These are phyloP conservation scores for Sarcophilus harrisii DNA, from an alignment of 2,797 vertebrate species.

Conservation along the genomic window DNA sequence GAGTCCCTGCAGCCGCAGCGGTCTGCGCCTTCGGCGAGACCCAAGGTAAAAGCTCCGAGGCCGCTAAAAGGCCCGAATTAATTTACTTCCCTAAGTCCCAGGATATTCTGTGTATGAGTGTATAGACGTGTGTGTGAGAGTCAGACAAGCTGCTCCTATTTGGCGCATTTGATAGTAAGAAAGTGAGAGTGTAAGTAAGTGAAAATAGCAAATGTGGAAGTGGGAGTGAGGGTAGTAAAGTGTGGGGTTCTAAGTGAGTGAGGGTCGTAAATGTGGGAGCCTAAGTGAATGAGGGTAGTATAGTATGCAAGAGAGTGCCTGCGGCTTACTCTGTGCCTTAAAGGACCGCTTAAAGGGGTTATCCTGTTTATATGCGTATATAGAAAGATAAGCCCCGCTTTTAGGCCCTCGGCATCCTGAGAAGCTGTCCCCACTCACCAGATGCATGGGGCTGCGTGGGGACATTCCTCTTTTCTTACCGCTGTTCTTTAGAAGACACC, in stretches of 20 bases:
- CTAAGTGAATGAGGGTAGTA: background rate
- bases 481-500: no score
- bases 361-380: background rate
- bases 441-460: no score
- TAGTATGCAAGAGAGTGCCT: background rate
- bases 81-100: background rate
- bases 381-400: background rate
- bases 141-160: no score
- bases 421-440: background rate
- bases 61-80: background rate
- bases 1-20: slow-evolving; percentile 86
- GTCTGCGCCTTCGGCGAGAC: slow-evolving; percentile 86
- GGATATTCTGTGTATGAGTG: no score
- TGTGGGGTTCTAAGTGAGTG: background rate
- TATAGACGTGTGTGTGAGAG: background rate
- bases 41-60: slow-evolving; percentile 87
- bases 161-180: background rate
- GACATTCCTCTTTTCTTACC: background rate
- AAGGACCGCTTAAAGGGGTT: background rate
- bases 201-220: background rate
- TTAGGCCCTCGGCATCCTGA: background rate
- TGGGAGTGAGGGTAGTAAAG: background rate
- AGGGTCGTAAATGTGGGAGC: background rate
- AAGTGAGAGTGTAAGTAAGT: background rate
- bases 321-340: background rate